Evolutionary conservation across 2,113 vertebrate species (phyloP).

Genomic region (Microcebus ravelobensis): DNA sequence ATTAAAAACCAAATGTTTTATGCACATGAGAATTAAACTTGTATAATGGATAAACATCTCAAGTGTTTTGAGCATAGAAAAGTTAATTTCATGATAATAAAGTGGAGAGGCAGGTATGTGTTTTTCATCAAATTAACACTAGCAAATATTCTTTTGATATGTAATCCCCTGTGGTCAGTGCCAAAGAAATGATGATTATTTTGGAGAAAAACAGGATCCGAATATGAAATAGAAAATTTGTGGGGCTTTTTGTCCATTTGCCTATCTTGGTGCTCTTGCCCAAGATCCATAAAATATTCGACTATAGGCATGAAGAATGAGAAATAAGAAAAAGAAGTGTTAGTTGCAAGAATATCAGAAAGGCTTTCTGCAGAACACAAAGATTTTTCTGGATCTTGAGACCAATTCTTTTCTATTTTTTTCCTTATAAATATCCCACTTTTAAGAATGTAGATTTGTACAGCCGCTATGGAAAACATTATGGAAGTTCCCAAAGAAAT

Average conservation of each 20-base stretch:
- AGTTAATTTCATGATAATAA: background rate
- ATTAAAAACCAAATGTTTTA: background rate
- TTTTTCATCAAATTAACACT: constrained; percentile 30
- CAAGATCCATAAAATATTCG: background rate
- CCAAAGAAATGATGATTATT: background rate
- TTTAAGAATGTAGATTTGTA: background rate
- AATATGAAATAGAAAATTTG: constrained; percentile 16
- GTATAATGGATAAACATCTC: background rate
- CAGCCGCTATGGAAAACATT: background rate
- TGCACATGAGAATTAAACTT: background rate
- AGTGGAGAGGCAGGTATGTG: background rate
- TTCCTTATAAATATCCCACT: background rate
- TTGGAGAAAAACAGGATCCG: constrained; percentile 30
- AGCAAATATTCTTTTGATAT: background rate
- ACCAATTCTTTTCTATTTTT: background rate
- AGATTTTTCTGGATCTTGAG: background rate
- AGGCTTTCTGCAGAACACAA: background rate
- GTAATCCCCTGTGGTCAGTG: background rate
- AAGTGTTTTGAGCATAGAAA: background rate
- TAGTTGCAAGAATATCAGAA: background rate
- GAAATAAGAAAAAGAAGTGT: background rate
- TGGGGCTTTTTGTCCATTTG: background rate
- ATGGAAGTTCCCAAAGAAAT: background rate
- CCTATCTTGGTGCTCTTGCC: background rate
- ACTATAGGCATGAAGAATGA: background rate